phyloP scores from a whole-genome alignment of 2,113 vertebrate genomes.

The Lucifuga dentata region DNA sequence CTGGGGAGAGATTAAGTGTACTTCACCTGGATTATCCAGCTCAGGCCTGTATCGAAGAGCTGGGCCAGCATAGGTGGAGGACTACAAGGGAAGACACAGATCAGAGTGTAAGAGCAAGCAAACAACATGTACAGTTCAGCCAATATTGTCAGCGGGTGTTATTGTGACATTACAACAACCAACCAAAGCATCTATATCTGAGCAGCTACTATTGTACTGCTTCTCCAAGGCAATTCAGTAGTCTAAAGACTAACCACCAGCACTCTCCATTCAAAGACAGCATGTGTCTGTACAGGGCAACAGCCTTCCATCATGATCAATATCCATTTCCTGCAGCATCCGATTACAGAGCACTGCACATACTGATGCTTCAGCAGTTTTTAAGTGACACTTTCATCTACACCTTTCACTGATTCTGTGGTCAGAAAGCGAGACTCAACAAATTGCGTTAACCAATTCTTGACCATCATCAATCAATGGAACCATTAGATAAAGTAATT shows the following conservation, averaged over 20 bases:
- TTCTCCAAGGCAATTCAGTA: conserved; percentile 13
- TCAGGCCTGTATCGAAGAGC: no score
- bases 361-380: conserved; percentile 82
- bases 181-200: background rate
- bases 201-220: conserved; percentile 5
- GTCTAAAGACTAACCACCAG: conserved; percentile 34
- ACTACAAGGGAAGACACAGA: no score
- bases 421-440: conserved; percentile 61
- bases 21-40: no score
- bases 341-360: conserved; percentile 73
- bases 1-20: conserved; percentile 10
- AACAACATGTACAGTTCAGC: no score
- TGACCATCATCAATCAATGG: conserved; percentile 65
- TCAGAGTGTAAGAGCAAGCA: no score
- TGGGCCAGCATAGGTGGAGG: no score
- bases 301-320: conserved; percentile 74
- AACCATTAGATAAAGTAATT: conserved; percentile 43
- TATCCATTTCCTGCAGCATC: conserved; percentile 81
- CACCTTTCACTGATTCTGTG: conserved; percentile 69
- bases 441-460: conserved; percentile 81
- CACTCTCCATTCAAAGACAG: conserved; percentile 50
- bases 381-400: conserved; percentile 79
- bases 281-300: conserved; percentile 59
- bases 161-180: background rate
- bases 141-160: background rate